Conservation (phyloP, 2,113 vertebrate genomes). For the Halichoeres trimaculatus region DNA sequence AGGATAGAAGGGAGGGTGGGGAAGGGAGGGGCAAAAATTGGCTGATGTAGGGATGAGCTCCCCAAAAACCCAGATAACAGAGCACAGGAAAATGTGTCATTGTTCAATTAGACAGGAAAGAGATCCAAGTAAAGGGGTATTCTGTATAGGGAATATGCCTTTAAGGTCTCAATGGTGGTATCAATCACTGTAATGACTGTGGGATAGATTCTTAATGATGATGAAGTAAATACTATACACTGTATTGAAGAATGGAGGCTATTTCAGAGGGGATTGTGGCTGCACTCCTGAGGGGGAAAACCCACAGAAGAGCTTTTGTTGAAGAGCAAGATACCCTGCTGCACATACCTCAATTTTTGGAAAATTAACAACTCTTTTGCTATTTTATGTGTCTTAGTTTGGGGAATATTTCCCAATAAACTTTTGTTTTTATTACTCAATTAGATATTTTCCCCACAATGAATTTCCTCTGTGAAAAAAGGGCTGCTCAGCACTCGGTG, state of each 20-base stretch:
- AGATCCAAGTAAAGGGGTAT: constrained; percentile 64
- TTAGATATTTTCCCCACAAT: no score
- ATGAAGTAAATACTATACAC: constrained; percentile 72
- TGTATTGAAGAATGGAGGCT: constrained; percentile 64
- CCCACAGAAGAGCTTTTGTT: constrained; percentile 19
- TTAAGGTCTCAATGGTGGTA: constrained; percentile 66
- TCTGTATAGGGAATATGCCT: constrained; percentile 62
- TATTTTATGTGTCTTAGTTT: not conserved
- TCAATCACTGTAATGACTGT: constrained; percentile 76
- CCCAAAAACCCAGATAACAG: constrained; percentile 59
- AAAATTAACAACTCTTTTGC: not conserved
- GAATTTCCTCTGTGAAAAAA: constrained; percentile 20
- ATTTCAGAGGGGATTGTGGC: constrained; percentile 56
- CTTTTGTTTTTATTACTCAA: not conserved
- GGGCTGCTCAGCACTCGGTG: constrained; percentile 30
- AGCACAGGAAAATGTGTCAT: constrained; percentile 67
- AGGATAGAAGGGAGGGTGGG: constrained; percentile 38
- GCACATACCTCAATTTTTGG: not conserved
- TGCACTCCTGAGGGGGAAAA: constrained; percentile 29
- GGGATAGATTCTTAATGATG: constrained; percentile 77
- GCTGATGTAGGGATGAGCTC: constrained; percentile 61
- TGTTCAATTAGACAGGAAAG: constrained; percentile 70
- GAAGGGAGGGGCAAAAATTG: constrained; percentile 31
- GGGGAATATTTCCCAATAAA: constrained; percentile 2
- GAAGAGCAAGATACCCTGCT: not conserved